phyloP scores from a whole-genome alignment of 2,113 vertebrate genomes.

The Fulmarus glacialis region DNA sequence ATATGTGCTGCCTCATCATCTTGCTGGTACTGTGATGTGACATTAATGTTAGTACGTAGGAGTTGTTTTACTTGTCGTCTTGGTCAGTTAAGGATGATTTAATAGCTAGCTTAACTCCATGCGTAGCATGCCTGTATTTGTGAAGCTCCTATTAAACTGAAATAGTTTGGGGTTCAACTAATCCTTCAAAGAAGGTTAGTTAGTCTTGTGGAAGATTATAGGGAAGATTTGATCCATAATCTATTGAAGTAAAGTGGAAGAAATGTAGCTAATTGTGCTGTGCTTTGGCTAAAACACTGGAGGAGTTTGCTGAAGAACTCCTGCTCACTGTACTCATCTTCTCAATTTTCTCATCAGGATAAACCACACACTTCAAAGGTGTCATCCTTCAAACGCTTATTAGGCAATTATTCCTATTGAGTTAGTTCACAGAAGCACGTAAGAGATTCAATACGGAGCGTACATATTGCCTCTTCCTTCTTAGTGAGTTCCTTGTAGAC shows the following conservation, averaged over 20 bases:
- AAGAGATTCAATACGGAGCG: rapidly evolving
- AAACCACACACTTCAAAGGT: neutral
- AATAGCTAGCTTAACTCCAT: neutral
- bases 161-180: neutral
- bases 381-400: neutral
- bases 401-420: neutral
- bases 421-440: neutral
- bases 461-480: neutral
- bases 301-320: neutral
- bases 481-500: neutral
- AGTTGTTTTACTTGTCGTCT: neutral
- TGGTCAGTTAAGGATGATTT: neutral
- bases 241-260: neutral
- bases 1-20: neutral
- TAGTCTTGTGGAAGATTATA: neutral
- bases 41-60: neutral
- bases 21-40: neutral
- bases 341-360: neutral
- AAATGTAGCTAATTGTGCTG: neutral
- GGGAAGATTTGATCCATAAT: neutral
- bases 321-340: neutral
- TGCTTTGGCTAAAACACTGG: neutral
- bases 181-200: neutral
- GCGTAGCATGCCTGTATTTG: neutral
- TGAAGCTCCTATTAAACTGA: neutral